Evolutionary conservation across 2,113 vertebrate genomes (phyloP).

Genomic region (Lontra canadensis): DNA sequence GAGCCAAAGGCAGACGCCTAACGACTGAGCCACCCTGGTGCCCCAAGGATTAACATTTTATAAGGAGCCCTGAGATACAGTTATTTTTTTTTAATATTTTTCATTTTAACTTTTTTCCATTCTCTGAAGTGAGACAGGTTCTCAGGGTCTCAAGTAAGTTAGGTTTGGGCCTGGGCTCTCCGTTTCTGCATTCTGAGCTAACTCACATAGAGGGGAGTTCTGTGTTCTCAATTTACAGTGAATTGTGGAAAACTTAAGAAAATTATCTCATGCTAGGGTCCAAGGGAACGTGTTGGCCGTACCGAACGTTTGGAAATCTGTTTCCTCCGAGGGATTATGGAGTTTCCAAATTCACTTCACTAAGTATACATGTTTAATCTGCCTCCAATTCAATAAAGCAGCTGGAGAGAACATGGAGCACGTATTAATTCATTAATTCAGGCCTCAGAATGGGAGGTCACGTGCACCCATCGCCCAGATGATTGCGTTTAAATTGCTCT

Average conservation of each 20-base stretch:
- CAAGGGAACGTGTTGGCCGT: not conserved
- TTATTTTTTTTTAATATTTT: not conserved
- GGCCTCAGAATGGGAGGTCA: not conserved
- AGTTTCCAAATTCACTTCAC: conserved; percentile 5
- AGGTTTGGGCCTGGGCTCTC: not conserved
- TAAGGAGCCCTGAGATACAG: not conserved
- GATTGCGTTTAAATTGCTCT: not conserved
- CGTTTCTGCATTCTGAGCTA: not conserved
- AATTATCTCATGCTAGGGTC: not conserved
- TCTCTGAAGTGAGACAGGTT: not conserved
- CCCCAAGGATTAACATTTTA: not conserved
- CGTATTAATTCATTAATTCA: not conserved
- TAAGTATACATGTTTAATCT: not conserved
- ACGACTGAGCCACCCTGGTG: too few species aligned
- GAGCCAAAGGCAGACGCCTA: too few species aligned
- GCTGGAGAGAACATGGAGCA: not conserved
- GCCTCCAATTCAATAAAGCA: conserved; percentile 48
- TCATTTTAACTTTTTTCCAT: not conserved
- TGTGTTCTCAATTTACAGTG: not conserved
- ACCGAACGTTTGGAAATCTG: not conserved
- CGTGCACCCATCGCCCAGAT: not conserved
- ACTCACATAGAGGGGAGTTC: not conserved
- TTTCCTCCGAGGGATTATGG: not conserved
- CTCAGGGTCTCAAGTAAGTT: fast-evolving
- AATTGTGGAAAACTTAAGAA: conserved; percentile 7